Conservation (phyloP, 2,113 vertebrate species). For the Anas platyrhynchos region DNA sequence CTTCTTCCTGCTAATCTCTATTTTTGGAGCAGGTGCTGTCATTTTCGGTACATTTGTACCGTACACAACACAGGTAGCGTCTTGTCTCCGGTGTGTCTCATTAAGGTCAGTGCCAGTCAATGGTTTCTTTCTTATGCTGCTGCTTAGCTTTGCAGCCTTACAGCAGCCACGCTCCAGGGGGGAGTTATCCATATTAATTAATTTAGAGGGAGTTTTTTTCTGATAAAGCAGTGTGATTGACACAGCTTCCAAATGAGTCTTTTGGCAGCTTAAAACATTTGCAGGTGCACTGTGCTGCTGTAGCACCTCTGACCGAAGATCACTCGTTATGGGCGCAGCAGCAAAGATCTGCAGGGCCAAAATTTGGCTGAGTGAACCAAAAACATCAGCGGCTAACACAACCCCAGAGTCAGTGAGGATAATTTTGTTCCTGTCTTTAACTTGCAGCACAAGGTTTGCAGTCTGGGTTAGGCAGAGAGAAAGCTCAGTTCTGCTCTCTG, state of each 20-base stretch:
- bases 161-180: neutral
- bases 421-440: neutral
- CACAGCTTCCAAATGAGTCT: neutral
- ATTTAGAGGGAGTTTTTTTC: neutral
- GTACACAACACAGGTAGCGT: neutral
- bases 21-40: neutral
- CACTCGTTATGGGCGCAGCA: neutral
- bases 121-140: neutral
- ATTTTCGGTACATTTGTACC: neutral
- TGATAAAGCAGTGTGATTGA: neutral
- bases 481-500: neutral
- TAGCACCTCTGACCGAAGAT: neutral
- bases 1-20: neutral
- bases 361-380: neutral
- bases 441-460: neutral
- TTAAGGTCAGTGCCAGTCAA: neutral
- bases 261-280: constrained; percentile 33
- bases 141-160: neutral
- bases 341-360: neutral
- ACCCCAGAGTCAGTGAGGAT: neutral
- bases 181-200: constrained; percentile 10
- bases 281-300: constrained; percentile 33
- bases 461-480: neutral
- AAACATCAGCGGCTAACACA: neutral
- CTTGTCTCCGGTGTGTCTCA: neutral